Percentiles rank a stretch among this genome's conserved stretches.
Conservation (phyloP, 2,113 vertebrate species). For the Melanerpes aurifrons region DNA sequence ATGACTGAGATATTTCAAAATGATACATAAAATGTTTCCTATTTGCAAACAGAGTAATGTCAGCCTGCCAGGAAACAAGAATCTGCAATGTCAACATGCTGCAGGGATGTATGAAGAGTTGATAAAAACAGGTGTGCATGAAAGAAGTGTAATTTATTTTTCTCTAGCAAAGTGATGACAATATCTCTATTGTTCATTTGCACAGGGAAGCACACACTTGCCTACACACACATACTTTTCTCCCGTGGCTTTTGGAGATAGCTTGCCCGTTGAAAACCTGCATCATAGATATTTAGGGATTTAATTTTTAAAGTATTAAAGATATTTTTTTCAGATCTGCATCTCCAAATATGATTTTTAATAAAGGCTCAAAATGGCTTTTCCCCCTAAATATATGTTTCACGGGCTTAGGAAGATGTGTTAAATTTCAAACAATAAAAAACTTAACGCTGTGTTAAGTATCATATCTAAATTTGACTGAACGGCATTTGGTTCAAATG, state of each 20-base stretch:
- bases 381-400: not conserved
- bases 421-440: conserved; percentile 62
- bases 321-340: not conserved
- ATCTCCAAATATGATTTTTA: not conserved
- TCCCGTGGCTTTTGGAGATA: not conserved
- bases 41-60: conserved; percentile 2
- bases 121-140: not conserved
- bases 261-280: not conserved
- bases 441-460: conserved; percentile 36
- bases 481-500: conserved; percentile 10
- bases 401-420: not conserved
- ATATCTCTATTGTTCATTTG: not conserved
- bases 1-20: not conserved
- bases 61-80: not conserved
- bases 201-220: not conserved
- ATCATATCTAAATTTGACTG: conserved; percentile 6
- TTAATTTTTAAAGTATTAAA: conserved; percentile 30
- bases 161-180: not conserved
- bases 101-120: not conserved
- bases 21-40: not conserved
- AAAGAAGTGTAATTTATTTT: not conserved
- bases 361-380: conserved; percentile 49
- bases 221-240: not conserved
- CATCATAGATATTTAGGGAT: not conserved
- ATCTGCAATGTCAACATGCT: conserved; percentile 12